Evolutionary conservation across 2,888 invertebrate genomes (phyloP).

Genomic region (Tetheella fluctuosa): DNA sequence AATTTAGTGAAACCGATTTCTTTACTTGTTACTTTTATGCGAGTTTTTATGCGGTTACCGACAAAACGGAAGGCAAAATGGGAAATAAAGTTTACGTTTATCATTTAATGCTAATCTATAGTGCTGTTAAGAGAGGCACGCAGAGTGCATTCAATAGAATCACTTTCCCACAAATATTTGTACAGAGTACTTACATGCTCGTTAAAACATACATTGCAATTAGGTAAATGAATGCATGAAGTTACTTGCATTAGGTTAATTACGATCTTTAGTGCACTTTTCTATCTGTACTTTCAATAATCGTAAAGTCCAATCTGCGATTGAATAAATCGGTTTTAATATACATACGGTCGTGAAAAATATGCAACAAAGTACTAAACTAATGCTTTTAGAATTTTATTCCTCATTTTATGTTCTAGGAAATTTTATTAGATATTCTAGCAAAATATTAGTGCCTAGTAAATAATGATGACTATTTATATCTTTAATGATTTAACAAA

Average conservation of each 20-base stretch:
- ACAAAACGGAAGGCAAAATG: slow-evolving; percentile 59
- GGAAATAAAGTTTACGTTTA: slow-evolving; percentile 43
- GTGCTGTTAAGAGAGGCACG: slow-evolving; percentile 53
- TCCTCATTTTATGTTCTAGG: not conserved
- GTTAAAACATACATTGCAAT: slow-evolving; percentile 45
- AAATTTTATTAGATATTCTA: not conserved
- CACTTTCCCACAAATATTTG: slow-evolving; percentile 39
- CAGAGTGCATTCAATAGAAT: slow-evolving; percentile 27
- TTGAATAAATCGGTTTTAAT: slow-evolving; percentile 62
- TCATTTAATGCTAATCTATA: slow-evolving; percentile 55
- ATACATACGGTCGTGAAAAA: slow-evolving; percentile 52
- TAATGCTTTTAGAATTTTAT: not conserved
- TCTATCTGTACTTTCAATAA: slow-evolving; percentile 68
- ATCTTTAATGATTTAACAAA: not conserved
- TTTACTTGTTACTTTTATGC: slow-evolving; percentile 41
- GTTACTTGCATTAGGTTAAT: slow-evolving; percentile 54
- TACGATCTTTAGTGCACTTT: slow-evolving; percentile 58
- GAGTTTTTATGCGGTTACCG: slow-evolving; percentile 44
- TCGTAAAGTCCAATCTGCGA: slow-evolving; percentile 75
- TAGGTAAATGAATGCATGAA: slow-evolving; percentile 37
- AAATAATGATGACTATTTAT: not conserved
- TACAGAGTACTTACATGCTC: slow-evolving; percentile 21
- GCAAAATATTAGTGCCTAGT: not conserved
- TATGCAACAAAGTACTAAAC: slow-evolving; percentile 28
- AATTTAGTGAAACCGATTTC: slow-evolving; percentile 55